These are phyloP conservation scores for Miltochrista miniata DNA, from an alignment of 2,888 invertebrate genomes.

Conservation along the genomic window DNA sequence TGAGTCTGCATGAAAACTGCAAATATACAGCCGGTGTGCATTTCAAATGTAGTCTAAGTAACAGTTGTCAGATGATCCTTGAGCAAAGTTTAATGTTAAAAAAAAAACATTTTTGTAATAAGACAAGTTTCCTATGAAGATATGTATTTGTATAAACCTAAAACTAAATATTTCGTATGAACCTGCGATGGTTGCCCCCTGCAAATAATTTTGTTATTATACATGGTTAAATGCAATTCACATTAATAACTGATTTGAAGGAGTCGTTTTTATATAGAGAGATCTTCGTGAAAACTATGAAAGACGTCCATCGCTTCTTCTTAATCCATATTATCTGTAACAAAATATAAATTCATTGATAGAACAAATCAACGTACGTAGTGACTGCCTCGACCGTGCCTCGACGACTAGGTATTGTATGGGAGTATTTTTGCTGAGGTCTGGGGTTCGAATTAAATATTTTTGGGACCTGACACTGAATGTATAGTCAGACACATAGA, in stretches of 20 bases:
- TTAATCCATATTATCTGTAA: conserved; percentile 50
- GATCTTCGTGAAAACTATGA: conserved; percentile 29
- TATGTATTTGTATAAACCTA: conserved; percentile 3
- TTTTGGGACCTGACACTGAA: no score
- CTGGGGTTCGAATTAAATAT: no score
- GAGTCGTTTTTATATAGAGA: conserved; percentile 22
- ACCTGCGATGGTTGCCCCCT: background rate
- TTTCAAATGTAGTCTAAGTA: conserved; percentile 5
- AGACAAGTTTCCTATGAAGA: background rate
- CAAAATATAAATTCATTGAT: conserved; percentile 12
- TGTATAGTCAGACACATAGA: no score
- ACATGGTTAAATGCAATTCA: conserved; percentile 17
- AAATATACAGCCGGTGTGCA: no score
- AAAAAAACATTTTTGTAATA: background rate
- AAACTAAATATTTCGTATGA: background rate
- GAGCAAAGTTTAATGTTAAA: conserved; percentile 20
- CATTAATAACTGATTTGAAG: conserved; percentile 24
- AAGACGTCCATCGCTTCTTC: conserved; percentile 15
- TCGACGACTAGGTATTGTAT: no score
- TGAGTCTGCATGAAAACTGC: no score
- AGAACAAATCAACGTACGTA: no score
- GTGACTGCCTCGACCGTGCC: no score
- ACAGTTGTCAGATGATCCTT: conserved; percentile 31
- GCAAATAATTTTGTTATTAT: background rate
- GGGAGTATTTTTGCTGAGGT: no score